phyloP scores from a whole-genome alignment of 2,888 invertebrate species.

The Athalia circularis region DNA sequence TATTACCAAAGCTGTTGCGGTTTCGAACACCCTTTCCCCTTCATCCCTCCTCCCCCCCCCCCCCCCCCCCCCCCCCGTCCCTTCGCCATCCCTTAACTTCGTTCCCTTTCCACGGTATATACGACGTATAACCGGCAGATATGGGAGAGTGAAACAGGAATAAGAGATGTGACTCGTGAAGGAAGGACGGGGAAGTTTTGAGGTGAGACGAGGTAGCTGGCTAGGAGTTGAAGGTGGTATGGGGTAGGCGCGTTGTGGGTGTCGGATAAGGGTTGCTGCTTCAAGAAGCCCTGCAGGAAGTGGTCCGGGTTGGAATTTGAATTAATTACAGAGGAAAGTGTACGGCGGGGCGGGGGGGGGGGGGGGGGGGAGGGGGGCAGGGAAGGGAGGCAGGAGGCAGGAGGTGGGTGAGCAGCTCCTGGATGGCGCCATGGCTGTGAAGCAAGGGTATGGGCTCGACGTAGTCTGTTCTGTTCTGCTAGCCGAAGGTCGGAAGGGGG shows the following conservation, averaged over 20 bases:
- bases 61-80: background rate
- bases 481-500: slow-evolving; percentile 24
- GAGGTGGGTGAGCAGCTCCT: slow-evolving; percentile 50
- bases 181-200: background rate
- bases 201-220: background rate
- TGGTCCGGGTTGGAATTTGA: slow-evolving; percentile 61
- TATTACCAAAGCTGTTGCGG: slow-evolving; percentile 43
- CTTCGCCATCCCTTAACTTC: background rate
- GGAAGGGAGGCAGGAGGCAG: slow-evolving; percentile 38
- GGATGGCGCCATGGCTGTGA: slow-evolving; percentile 29
- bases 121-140: background rate
- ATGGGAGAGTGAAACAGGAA: background rate
- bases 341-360: slow-evolving; percentile 51
- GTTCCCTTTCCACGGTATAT: background rate
- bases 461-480: background rate
- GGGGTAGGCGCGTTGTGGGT: background rate
- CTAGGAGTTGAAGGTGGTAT: background rate
- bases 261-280: slow-evolving; percentile 19
- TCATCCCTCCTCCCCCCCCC: background rate
- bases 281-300: slow-evolving; percentile 43
- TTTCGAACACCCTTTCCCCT: background rate
- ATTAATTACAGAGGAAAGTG: slow-evolving; percentile 63
- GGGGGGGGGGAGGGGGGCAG: slow-evolving; percentile 51
- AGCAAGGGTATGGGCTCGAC: slow-evolving; percentile 32
- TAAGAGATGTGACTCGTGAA: background rate